Percentiles rank a stretch among this genome's conserved stretches.
phyloP scores from a whole-genome alignment of 37 sponge, comb jelly and placozoan species.

The Agelas oroides region DNA sequence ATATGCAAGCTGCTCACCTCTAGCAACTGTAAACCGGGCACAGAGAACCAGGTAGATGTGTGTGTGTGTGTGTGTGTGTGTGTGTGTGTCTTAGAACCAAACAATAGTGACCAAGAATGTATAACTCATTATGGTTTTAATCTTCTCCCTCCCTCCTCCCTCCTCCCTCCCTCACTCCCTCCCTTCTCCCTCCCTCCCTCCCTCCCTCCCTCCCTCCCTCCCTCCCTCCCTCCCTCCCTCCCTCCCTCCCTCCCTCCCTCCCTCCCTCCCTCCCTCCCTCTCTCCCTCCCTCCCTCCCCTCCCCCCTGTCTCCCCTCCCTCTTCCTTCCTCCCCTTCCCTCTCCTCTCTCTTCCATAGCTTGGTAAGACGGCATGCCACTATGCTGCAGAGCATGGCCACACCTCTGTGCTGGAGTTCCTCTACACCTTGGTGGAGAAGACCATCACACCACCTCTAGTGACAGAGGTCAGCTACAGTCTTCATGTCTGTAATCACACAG shows the following conservation, averaged over 20 bases:
- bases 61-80: neutral
- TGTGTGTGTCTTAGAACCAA: neutral
- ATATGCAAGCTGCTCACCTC: conserved; percentile 49
- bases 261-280: too few relatives aligned
- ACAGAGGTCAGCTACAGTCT: conserved; percentile 14
- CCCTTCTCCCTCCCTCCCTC: neutral
- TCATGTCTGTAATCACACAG: neutral
- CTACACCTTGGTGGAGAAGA: conserved; percentile 46
- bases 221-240: neutral
- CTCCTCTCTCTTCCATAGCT: conserved; percentile 19
- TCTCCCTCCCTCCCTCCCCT: too few relatives aligned
- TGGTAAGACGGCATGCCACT: conserved; percentile 71
- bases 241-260: too few relatives aligned
- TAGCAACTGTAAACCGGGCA: conserved; percentile 12
- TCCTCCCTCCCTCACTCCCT: neutral
- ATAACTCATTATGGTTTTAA: too few relatives aligned
- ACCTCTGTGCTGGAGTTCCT: conserved; percentile 48
- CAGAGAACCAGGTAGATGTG: conserved; percentile 46
- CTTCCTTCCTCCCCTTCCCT: neutral
- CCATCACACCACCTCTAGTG: conserved; percentile 24
- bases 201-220: neutral
- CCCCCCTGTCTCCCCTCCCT: too few relatives aligned
- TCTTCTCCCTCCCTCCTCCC: neutral
- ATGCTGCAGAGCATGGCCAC: conserved; percentile 84
- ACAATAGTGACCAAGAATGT: too few relatives aligned